Evolutionary conservation across 2,113 vertebrate species (phyloP), one percentile per base, ranked within the genome.

Genomic region (Halichoeres trimaculatus): DNA sequence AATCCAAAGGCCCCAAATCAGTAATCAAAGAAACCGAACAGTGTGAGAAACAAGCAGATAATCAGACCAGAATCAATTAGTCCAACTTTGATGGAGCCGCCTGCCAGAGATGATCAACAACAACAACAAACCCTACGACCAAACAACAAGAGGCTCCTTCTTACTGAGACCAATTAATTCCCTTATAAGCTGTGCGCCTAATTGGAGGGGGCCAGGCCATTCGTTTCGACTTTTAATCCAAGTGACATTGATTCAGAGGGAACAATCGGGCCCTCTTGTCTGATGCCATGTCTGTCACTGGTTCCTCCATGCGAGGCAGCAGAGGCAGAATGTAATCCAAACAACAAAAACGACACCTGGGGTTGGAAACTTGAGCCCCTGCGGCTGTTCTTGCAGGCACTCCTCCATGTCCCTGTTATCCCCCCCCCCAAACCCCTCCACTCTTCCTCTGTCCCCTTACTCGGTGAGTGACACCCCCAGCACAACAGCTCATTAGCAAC

Each of bases 1-100:
- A 67, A 62, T 56, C 40, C 78, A 67, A n/a, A 62, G 76, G 55
- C 59, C 77, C 59, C 52, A 47, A 61, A 85, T 54, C 59, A 66
- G 65, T 61, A 47, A 83, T 86, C 85, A 89, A 87, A 84, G 58
- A 81, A 77, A 43, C 82, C 62, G 60, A 71, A 81, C 65, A 74
- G 77, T 83, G 89, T 84, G 83, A 89, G 88, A 89, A 85, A 89
- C 90, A 74, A 85, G 86, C 88, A 92, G 81, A 91, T 91, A 91
- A 92, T 93, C 90, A 92, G 88, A 87, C 89, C 88, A 88, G 86
- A 90, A 92, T 93, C 90, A 93, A 91, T 94, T 92, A 91, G 88
- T 89, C 82, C 74, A 85, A 88, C 91, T 93, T 91, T 92, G 92
- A 93, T 93, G 87, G 86, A 68, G 78, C 89, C 81, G 83, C 83